Percentiles rank a stretch among this genome's conserved stretches.
These are phyloP conservation scores for Drosophila oshimai DNA, from an alignment of 1,140 invertebrate genomes.

Conservation along the genomic window DNA sequence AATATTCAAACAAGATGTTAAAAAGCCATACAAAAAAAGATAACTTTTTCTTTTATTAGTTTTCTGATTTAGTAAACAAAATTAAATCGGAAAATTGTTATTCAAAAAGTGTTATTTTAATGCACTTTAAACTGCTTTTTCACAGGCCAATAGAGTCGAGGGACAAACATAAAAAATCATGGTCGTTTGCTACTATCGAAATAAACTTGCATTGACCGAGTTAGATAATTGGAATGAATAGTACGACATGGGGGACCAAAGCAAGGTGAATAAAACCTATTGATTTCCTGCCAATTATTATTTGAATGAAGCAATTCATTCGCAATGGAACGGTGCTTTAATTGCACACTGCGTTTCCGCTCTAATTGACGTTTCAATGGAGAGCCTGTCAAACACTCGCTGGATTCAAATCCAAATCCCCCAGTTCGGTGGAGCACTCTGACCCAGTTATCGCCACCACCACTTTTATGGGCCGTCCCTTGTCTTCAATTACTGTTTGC, in stretches of 20 bases:
- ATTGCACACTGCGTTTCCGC: conserved; percentile 12
- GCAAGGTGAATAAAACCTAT: neutral
- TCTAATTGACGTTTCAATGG: conserved; percentile 42
- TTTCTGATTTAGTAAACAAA: too few species aligned
- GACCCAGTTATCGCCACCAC: conserved; percentile 31
- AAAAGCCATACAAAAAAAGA: too few species aligned
- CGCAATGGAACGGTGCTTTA: neutral
- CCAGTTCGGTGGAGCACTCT: conserved; percentile 5
- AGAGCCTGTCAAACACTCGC: conserved; percentile 50
- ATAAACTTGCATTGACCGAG: neutral
- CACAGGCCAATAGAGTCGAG: neutral
- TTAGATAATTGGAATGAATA: neutral
- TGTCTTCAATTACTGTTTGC: conserved; percentile 51
- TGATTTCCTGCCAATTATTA: conserved; percentile 13
- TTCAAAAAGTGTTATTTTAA: too few species aligned
- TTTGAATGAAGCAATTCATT: conserved; percentile 1
- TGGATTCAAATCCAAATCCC: neutral
- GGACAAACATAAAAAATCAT: neutral
- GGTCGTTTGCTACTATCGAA: neutral
- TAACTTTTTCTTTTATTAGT: too few species aligned
- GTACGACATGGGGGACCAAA: too few species aligned
- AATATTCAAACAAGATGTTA: too few species aligned
- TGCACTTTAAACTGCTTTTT: neutral
- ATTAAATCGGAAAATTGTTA: too few species aligned
- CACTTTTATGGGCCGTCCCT: conserved; percentile 28